phyloP scores from a whole-genome alignment of 2,888 invertebrate species.

The Hirtodrosophila cameraria region DNA sequence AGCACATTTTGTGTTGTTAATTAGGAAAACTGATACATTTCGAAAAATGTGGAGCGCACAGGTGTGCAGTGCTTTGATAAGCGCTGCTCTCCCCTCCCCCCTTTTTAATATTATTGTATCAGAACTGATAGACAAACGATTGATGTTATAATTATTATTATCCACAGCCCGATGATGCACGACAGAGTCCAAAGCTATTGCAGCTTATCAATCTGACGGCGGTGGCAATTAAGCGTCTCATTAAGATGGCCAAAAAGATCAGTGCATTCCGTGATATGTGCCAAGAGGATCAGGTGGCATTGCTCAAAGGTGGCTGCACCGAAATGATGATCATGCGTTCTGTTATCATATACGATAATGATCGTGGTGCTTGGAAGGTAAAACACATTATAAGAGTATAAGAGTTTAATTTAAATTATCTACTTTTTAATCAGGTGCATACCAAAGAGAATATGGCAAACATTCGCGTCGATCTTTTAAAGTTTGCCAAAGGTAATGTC shows the following conservation, averaged over 20 bases:
- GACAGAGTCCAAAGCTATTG: conserved; percentile 89
- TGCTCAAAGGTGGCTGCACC: conserved; percentile 92
- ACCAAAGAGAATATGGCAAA: conserved; percentile 90
- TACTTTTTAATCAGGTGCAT: too few relatives aligned
- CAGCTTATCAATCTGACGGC: conserved; percentile 96
- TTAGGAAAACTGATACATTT: conserved; percentile 69
- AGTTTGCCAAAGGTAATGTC: conserved; percentile 94
- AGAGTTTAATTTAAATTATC: too few relatives aligned
- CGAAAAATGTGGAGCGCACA: conserved; percentile 56
- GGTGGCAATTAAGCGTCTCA: conserved; percentile 93
- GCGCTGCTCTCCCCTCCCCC: conserved; percentile 10
- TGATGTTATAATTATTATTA: conserved; percentile 42
- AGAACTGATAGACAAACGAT: conserved; percentile 13
- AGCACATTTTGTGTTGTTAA: conserved; percentile 73
- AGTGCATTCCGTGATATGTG: conserved; percentile 96
- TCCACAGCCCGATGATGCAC: conserved; percentile 79
- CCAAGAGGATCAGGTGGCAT: conserved; percentile 95
- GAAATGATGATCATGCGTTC: conserved; percentile 98
- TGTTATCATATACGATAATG: conserved; percentile 94
- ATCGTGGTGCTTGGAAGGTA: conserved; percentile 95
- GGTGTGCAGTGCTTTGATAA: conserved; percentile 62
- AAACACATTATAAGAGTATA: not conserved
- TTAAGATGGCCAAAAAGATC: conserved; percentile 93
- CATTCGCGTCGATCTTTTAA: conserved; percentile 94
- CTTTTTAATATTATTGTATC: conserved; percentile 29